A percentile compares a stretch with the other conserved stretches of the same genome.
Evolutionary conservation across 2,113 vertebrate species (phyloP).

Genomic region (Mandrillus leucophaeus): DNA sequence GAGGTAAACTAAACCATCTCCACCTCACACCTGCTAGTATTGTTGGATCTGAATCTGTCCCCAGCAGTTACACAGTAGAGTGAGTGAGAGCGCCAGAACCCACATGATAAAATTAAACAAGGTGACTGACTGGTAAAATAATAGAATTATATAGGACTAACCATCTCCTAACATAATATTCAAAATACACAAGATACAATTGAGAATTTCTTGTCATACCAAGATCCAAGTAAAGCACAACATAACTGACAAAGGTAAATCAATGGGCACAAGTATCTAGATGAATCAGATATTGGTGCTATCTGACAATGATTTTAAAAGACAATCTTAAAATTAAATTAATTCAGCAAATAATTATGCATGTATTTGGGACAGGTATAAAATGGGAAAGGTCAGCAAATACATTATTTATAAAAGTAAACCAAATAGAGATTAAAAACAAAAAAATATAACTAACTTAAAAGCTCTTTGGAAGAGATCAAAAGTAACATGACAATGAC

Average conservation of each 20-base stretch:
- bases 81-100: not conserved
- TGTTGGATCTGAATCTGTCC: not conserved
- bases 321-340: not conserved
- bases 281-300: not conserved
- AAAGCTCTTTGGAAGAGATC: not conserved
- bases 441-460: not conserved
- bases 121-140: not conserved
- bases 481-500: not conserved
- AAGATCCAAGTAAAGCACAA: not conserved
- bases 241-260: not conserved
- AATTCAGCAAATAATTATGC: not conserved
- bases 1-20: not conserved
- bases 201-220: not conserved
- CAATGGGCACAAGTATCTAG: not conserved
- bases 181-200: not conserved
- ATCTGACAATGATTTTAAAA: not conserved
- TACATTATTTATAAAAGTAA: not conserved
- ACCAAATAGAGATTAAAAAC: not conserved
- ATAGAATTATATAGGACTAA: not conserved
- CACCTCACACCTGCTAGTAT: not conserved
- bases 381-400: not conserved
- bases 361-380: not conserved
- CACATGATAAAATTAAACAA: not conserved
- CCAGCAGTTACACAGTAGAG: not conserved
- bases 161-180: not conserved